A percentile compares a stretch with the other conserved stretches of the same genome.
These are phyloP conservation scores for Drosophila rellima DNA, from an alignment of 2,888 invertebrate species.

Conservation along the genomic window DNA sequence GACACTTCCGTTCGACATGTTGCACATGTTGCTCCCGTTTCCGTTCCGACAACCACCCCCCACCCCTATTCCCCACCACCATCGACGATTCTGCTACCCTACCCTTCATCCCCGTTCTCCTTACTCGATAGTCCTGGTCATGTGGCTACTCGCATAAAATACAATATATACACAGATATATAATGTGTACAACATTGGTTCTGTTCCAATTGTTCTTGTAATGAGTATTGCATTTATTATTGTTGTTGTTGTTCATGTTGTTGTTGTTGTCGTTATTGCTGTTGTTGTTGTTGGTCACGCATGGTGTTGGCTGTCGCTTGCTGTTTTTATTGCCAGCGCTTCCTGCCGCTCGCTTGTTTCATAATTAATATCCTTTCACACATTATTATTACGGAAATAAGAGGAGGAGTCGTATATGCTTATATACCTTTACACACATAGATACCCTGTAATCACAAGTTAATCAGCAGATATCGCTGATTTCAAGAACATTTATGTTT, in stretches of 20 bases:
- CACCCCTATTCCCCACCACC: not conserved
- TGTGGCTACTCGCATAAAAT: conserved; percentile 67
- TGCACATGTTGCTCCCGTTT: conserved; percentile 82
- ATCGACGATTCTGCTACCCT: not conserved
- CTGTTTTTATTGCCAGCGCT: conserved; percentile 78
- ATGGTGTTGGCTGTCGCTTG: conserved; percentile 78
- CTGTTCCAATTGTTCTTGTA: conserved; percentile 40
- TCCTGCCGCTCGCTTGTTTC: conserved; percentile 80
- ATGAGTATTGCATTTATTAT: conserved; percentile 52
- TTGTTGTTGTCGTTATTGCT: conserved; percentile 48
- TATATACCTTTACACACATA: conserved; percentile 1
- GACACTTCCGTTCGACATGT: conserved; percentile 82
- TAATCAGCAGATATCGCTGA: not conserved
- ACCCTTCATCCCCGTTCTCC: not conserved
- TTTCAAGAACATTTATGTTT: not conserved
- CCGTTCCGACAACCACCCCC: conserved; percentile 47
- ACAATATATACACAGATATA: conserved; percentile 55
- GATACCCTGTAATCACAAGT: conserved; percentile 12
- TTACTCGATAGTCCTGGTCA: conserved; percentile 22
- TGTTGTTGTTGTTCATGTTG: conserved; percentile 41
- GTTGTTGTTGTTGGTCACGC: conserved; percentile 75
- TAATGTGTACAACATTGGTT: conserved; percentile 56
- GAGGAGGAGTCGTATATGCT: conserved; percentile 36
- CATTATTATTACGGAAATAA: conserved; percentile 80
- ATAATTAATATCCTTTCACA: conserved; percentile 82